Evolutionary conservation across 1,140 invertebrate genomes (phyloP).

Genomic region (Dreissena polymorpha): DNA sequence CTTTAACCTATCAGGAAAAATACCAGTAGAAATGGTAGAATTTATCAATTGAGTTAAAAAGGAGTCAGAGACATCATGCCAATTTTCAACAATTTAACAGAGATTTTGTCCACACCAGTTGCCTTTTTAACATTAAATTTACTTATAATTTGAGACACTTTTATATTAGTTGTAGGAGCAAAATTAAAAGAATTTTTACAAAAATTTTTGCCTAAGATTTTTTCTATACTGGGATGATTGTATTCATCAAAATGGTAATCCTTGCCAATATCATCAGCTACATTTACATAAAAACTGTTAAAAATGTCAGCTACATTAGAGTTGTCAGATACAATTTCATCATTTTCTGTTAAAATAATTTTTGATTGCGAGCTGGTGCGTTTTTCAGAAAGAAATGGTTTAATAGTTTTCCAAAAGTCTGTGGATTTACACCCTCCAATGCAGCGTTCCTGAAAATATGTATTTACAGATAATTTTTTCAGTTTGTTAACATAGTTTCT

Average conservation of each 20-base stretch:
- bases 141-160: conserved; percentile 26
- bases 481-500: conserved; percentile 41
- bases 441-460: conserved; percentile 25
- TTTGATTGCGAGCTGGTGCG: not conserved
- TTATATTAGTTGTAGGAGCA: not conserved
- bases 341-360: conserved; percentile 31
- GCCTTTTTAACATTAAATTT: conserved; percentile 32
- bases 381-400: conserved; percentile 10
- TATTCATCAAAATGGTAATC: conserved; percentile 34
- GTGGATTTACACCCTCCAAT: conserved; percentile 18
- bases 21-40: not conserved
- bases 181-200: conserved; percentile 26
- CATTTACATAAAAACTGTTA: conserved; percentile 32
- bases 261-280: conserved; percentile 42
- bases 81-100: too few relatives aligned
- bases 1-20: conserved; percentile 32
- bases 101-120: too few relatives aligned
- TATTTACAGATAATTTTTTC: not conserved
- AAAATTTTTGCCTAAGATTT: conserved; percentile 35
- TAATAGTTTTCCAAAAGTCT: conserved; percentile 16
- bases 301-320: conserved; percentile 20
- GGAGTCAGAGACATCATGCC: too few relatives aligned
- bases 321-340: conserved; percentile 29
- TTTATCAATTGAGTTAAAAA: not conserved
- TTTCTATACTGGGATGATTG: conserved; percentile 30